phyloP scores from a whole-genome alignment of 2,797 vertebrate species.

The Siniperca scherzeri region DNA sequence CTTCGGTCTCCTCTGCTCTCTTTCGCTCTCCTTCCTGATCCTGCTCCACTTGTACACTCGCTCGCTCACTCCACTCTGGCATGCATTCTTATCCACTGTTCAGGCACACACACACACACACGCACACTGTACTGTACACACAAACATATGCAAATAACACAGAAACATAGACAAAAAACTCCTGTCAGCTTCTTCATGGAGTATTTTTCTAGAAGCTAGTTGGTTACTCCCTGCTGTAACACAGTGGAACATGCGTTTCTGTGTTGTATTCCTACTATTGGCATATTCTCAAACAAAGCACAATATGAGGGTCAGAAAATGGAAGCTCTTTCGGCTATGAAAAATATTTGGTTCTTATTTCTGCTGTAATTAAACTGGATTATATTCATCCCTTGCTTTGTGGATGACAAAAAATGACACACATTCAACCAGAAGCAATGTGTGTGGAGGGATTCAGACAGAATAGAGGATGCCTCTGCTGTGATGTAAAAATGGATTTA shows the following conservation, averaged over 20 bases:
- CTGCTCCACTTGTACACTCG: slow-evolving; percentile 61
- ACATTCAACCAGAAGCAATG: slow-evolving; percentile 15
- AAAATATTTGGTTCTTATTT: slow-evolving; percentile 7
- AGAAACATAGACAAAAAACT: background rate
- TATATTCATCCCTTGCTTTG: slow-evolving; percentile 12
- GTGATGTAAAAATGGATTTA: slow-evolving; percentile 38
- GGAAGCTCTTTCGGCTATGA: background rate
- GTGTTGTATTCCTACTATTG: background rate
- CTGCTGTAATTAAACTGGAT: slow-evolving; percentile 21
- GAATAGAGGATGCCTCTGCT: slow-evolving; percentile 18
- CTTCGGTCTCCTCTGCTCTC: slow-evolving; percentile 64
- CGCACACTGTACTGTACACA: slow-evolving; percentile 35
- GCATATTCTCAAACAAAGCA: background rate
- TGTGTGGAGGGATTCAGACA: slow-evolving; percentile 28
- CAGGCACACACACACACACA: slow-evolving; percentile 48
- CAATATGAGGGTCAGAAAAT: slow-evolving; percentile 1
- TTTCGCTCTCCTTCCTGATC: slow-evolving; percentile 68
- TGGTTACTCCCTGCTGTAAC: slow-evolving; percentile 14
- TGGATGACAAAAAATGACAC: slow-evolving; percentile 8
- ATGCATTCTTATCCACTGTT: slow-evolving; percentile 59
- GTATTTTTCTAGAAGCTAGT: background rate
- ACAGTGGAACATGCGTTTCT: slow-evolving; percentile 5
- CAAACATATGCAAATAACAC: slow-evolving; percentile 51
- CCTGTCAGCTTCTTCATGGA: slow-evolving; percentile 14
- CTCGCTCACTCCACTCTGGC: slow-evolving; percentile 62